Evolutionary conservation across 2,888 invertebrate genomes (phyloP).

Genomic region (Lobophora halterata): DNA sequence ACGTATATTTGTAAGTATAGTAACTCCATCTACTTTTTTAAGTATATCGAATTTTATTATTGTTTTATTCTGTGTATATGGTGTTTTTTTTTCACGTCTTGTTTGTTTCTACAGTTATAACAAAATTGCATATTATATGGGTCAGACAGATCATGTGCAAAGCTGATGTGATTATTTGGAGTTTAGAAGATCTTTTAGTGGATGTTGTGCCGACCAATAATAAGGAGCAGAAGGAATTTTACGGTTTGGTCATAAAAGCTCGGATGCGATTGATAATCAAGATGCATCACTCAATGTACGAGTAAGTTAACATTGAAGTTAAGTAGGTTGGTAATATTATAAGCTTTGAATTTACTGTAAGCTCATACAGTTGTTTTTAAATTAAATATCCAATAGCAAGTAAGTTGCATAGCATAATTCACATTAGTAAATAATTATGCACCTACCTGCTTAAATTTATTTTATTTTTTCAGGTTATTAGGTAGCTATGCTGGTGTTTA

Average conservation of each 20-base stretch:
- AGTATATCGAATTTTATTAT: too few species aligned
- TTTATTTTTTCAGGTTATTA: constrained; percentile 10
- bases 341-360: too few species aligned
- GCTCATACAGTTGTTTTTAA: too few species aligned
- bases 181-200: constrained; percentile 16
- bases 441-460: too few species aligned
- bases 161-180: constrained; percentile 14
- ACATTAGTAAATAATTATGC: too few species aligned
- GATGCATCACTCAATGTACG: constrained; percentile 24
- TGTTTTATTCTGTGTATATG: too few species aligned
- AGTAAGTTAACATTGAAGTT: constrained; percentile 5
- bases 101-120: constrained; percentile 11
- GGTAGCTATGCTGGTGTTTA: constrained; percentile 17
- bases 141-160: constrained; percentile 17
- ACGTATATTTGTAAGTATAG: constrained; percentile 17
- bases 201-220: constrained; percentile 17
- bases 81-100: constrained; percentile 4
- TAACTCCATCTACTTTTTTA: too few species aligned
- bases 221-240: constrained; percentile 4
- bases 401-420: too few species aligned
- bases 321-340: too few species aligned
- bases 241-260: constrained; percentile 4
- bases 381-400: too few species aligned
- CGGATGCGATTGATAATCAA: constrained; percentile 22
- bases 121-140: constrained; percentile 11